Evolutionary conservation across 2,113 vertebrate genomes (phyloP), one percentile per base, ranked within the genome.

Genomic region (Leucopsar rothschildi): DNA sequence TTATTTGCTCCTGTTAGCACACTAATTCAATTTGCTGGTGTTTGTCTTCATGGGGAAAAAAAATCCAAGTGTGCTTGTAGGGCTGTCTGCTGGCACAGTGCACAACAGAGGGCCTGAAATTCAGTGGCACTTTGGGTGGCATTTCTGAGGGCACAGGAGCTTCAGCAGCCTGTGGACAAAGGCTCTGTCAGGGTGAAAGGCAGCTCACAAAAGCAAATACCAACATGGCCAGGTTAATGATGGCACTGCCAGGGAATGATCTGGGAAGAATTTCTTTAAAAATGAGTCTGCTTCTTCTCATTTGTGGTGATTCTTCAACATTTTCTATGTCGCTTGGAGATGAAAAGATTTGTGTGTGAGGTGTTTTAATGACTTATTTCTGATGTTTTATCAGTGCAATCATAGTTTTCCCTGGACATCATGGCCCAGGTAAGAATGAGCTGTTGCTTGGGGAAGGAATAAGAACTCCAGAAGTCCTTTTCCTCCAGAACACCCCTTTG

Each of bases 11-110:
- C 2, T 71, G 64, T 95, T 93, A 93, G 77, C 60, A 18, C 45
- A 6, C 50, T 92, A 93, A 96, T 95, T 94, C 31, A 59, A 70
- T 90, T 91, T 93, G 56, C 35, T 88, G 56, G 23, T 66, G 59
- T 56, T 91, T 73, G 64, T 72, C 82, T 96, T 93, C 25, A 13
- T 40, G 55, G 65, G 65, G 70, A 50, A 73, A 52, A 68, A 68
- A 72, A 60, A 35, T 22, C 52, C 47, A 69, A 27, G 44, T 60
- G 49, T 76, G 69, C 12, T 47, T 61, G 25, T 47, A 25, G 1
- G 5, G 69, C 63, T 89, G 83, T 86, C 50, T 59, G 63, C 18
- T 45, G 45, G 61, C 63, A 11, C n/a, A 31, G 33, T 9, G 61
- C 27, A 28, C 12, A 10, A 0, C 24, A 47, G 50, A 53, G 75